Base-by-base conservation (phyloP, 2,888 invertebrate genomes). In the Hypsopygia costalis region DNA sequence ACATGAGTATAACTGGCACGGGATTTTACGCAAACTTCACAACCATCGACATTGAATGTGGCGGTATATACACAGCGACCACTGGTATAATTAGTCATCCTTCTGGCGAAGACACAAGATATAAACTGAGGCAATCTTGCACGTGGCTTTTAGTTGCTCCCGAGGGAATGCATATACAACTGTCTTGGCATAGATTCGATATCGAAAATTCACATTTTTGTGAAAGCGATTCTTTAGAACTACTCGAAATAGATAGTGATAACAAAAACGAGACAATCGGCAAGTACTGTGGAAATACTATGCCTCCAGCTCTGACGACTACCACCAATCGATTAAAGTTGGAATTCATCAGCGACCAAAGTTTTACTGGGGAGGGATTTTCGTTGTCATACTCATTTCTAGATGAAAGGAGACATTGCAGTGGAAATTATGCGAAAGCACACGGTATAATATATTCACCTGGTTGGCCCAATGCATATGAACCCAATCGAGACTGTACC, bases 1-100 rank as follows among this genome's bases (percentile, higher is more conserved):
- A 94, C 58, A 55, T 71, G 30, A 90, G 82, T 10, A 55, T 91
- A 9, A 67, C 80, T 3, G 91, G 92, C 1, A 83, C 88, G 33
- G 97, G 97, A 1, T 97, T 97, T 67, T 89, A 90, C 44, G 94
- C 94, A 1, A 93, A 93, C 46, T 97, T 94, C 62, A 91, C 92
- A 0, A 90, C 94, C 0, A 69, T 93, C 21, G 88, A 92, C 43
- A 90, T 90, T 69, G 92, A 83, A 43, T 97, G 96, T 75, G 96
- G 96, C 1, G 96, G 95, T 1, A 90, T 95, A 36, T 73, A 92
- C n/a, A n/a, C n/a, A n/a, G n/a, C n/a, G n/a, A n/a, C n/a, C n/a
- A n/a, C n/a, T n/a, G 94, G 94, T 0, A 73, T 89, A 0, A 93
- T 97, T 41, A 89, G 90, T 20, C 90, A 94, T 39, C 96, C 96